phyloP scores from a whole-genome alignment of 2,113 vertebrate species.

The Solea senegalensis region DNA sequence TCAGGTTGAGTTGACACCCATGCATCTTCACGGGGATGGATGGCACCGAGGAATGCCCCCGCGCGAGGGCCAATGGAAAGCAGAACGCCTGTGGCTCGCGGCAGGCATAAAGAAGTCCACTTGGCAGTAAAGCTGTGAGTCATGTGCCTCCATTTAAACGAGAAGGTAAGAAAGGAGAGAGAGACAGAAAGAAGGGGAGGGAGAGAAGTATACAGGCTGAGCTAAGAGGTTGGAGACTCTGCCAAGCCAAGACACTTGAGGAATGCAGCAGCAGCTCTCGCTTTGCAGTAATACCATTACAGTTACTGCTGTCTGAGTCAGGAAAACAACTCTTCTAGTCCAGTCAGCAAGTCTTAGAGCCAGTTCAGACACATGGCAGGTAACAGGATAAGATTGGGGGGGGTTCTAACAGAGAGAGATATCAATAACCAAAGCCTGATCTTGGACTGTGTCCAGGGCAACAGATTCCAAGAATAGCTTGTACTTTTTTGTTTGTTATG shows the following conservation, averaged over 20 bases:
- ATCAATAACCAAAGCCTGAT: not conserved
- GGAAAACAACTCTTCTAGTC: slow-evolving; percentile 34
- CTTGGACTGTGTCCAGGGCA: not conserved
- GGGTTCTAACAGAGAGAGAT: too few relatives aligned
- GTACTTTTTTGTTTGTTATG: not conserved
- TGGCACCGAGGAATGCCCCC: slow-evolving; percentile 57
- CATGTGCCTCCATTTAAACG: slow-evolving; percentile 75
- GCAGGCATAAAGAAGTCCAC: slow-evolving; percentile 49
- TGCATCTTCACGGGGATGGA: slow-evolving; percentile 19
- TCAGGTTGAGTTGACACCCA: not conserved
- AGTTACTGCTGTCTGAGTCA: slow-evolving; percentile 51
- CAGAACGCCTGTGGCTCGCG: slow-evolving; percentile 55
- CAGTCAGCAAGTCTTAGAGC: slow-evolving; percentile 53
- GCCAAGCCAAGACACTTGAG: slow-evolving; percentile 73
- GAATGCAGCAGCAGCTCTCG: slow-evolving; percentile 59
- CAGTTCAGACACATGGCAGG: slow-evolving; percentile 43
- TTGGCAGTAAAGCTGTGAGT: slow-evolving; percentile 65
- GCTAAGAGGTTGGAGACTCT: slow-evolving; percentile 50
- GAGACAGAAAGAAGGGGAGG: slow-evolving; percentile 18
- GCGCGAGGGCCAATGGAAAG: slow-evolving; percentile 56
- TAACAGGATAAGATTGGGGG: not conserved
- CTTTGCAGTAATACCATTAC: slow-evolving; percentile 43
- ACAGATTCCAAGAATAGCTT: slow-evolving; percentile 8
- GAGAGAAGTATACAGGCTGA: slow-evolving; percentile 49
- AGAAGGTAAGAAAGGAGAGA: slow-evolving; percentile 44